Conservation (phyloP, 92 coral and sea anemone species). For the Umimayanthus chanpuru region DNA sequence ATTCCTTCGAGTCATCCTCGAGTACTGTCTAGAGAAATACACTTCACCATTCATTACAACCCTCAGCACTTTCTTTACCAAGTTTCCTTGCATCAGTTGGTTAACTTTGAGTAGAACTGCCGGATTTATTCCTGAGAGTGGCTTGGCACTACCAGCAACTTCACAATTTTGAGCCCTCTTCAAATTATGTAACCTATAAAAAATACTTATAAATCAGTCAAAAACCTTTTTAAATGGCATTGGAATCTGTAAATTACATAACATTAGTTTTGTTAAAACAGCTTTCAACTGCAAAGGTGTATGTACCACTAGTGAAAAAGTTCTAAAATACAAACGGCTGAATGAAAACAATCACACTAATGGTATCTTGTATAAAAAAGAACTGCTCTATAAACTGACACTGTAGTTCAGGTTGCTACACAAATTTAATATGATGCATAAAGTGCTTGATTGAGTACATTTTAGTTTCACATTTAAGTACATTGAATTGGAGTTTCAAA, state of each 20-base stretch:
- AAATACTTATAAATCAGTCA: not conserved
- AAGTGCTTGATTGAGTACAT: too few relatives aligned
- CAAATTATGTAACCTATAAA: constrained; percentile 50
- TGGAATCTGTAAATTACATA: not conserved
- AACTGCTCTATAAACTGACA: too few relatives aligned
- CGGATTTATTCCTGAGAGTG: constrained; percentile 41
- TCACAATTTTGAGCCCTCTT: constrained; percentile 56
- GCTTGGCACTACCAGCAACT: constrained; percentile 60
- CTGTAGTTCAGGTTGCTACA: too few relatives aligned
- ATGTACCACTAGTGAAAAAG: too few relatives aligned
- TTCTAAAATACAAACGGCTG: too few relatives aligned
- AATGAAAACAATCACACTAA: too few relatives aligned
- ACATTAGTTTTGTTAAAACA: too few relatives aligned
- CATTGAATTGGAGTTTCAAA: too few relatives aligned
- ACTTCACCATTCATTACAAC: constrained; percentile 49
- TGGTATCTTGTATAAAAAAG: too few relatives aligned
- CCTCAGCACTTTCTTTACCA: constrained; percentile 38
- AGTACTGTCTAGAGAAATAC: constrained; percentile 53
- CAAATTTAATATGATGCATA: too few relatives aligned
- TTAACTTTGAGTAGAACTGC: constrained; percentile 4
- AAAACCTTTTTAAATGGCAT: not conserved
- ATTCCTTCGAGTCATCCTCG: constrained; percentile 58
- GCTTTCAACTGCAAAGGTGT: too few relatives aligned
- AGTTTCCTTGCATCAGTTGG: constrained; percentile 30
- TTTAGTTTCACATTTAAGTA: too few relatives aligned